phyloP scores from a whole-genome alignment of 2,888 invertebrate genomes.

The Lepidocyrtinus sp. region DNA sequence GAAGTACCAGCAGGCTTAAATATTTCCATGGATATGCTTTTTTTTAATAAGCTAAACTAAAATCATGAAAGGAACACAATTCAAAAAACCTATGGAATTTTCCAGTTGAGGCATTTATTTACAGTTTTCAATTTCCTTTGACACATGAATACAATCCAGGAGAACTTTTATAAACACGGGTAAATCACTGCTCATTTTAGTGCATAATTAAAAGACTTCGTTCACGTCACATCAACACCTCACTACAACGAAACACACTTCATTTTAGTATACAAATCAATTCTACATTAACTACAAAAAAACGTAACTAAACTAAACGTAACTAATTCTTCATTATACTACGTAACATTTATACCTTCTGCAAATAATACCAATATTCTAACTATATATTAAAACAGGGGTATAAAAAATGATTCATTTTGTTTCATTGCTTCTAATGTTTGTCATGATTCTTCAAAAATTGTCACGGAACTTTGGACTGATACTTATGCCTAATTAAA shows the following conservation, averaged over 20 bases:
- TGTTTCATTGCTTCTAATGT: conserved; percentile 23
- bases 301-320: too few relatives aligned
- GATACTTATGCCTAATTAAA: neutral
- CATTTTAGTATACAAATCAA: neutral
- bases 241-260: neutral
- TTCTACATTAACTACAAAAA: too few relatives aligned
- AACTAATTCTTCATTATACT: too few relatives aligned
- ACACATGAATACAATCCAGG: neutral
- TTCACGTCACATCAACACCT: neutral
- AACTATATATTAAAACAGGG: neutral
- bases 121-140: neutral
- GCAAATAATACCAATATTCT: neutral
- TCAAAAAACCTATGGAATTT: too few relatives aligned
- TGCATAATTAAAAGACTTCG: neutral
- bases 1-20: too few relatives aligned
- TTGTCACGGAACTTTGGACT: conserved; percentile 58
- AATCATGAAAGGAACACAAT: too few relatives aligned
- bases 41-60: too few relatives aligned
- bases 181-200: neutral
- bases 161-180: neutral
- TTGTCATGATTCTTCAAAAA: conserved; percentile 48
- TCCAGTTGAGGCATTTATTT: neutral
- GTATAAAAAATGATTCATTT: conserved; percentile 29
- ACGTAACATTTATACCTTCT: too few relatives aligned
- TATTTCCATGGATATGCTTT: too few relatives aligned